Percentiles rank a stretch among this genome's conserved stretches.
Conservation (phyloP, 2,797 vertebrate genomes). For the Octomys mimax region DNA sequence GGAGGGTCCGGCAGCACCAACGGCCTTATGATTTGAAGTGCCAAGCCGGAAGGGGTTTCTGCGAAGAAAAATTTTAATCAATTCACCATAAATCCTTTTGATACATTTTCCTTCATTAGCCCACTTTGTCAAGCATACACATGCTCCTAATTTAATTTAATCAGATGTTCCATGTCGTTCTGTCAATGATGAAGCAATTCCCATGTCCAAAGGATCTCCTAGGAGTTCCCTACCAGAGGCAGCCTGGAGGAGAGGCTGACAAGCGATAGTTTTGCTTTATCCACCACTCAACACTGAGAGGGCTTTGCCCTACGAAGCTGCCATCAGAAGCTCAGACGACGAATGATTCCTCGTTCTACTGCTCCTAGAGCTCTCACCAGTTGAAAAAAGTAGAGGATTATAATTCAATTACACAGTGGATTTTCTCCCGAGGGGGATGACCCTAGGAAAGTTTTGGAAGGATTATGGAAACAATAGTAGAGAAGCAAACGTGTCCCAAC, state of each 20-base stretch:
- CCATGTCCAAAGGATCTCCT: constrained; percentile 75
- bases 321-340: constrained; percentile 15
- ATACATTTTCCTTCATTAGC: constrained; percentile 82
- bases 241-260: constrained; percentile 39
- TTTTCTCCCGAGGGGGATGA: neutral
- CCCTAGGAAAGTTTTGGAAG: constrained; percentile 17
- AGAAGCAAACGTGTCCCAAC: neutral
- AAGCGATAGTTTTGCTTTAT: constrained; percentile 59
- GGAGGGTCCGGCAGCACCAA: constrained; percentile 61
- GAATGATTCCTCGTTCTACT: neutral
- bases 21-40: constrained; percentile 67
- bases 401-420: neutral
- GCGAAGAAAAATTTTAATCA: constrained; percentile 81
- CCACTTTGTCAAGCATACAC: constrained; percentile 78
- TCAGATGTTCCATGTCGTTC: constrained; percentile 81
- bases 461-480: neutral
- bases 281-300: constrained; percentile 10
- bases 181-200: constrained; percentile 80
- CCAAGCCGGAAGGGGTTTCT: constrained; percentile 71
- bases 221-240: constrained; percentile 53
- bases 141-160: constrained; percentile 85
- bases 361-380: constrained; percentile 31
- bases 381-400: neutral
- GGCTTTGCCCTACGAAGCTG: neutral
- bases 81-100: constrained; percentile 81